A percentile compares a stretch with the other conserved stretches of the same genome.
These are phyloP conservation scores for Agrilus planipennis DNA, from an alignment of 1,140 invertebrate genomes.

Conservation along the genomic window DNA sequence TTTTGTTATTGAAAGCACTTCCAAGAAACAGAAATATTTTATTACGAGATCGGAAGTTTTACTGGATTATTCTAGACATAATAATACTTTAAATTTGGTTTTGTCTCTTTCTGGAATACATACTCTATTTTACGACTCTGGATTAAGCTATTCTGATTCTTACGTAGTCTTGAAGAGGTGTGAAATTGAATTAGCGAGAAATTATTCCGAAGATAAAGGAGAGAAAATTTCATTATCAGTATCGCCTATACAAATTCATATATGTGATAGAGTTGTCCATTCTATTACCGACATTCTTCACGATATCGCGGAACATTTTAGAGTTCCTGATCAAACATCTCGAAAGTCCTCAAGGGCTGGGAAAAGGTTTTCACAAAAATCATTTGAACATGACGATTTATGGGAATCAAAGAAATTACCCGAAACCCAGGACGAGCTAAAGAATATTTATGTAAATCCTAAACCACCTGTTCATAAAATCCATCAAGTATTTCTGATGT, in stretches of 20 bases:
- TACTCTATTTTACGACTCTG: slow-evolving; percentile 43
- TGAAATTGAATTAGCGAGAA: slow-evolving; percentile 57
- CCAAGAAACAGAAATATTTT: slow-evolving; percentile 57
- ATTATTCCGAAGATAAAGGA: slow-evolving; percentile 49
- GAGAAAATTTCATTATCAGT: slow-evolving; percentile 46
- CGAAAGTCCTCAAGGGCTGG: not conserved
- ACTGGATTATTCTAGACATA: slow-evolving; percentile 58
- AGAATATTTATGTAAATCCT: slow-evolving; percentile 10
- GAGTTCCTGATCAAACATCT: slow-evolving; percentile 37
- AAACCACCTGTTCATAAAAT: slow-evolving; percentile 5
- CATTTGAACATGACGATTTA: slow-evolving; percentile 45
- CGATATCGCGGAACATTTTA: slow-evolving; percentile 42
- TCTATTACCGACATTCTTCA: slow-evolving; percentile 45
- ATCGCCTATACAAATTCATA: slow-evolving; percentile 55
- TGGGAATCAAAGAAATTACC: slow-evolving; percentile 63
- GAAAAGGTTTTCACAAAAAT: slow-evolving; percentile 21
- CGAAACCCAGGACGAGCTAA: too few relatives aligned
- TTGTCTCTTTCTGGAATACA: slow-evolving; percentile 55
- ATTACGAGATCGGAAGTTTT: slow-evolving; percentile 61
- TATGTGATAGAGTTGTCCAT: slow-evolving; percentile 62
- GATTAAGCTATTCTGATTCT: slow-evolving; percentile 37
- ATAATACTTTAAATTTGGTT: slow-evolving; percentile 49
- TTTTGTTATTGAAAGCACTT: slow-evolving; percentile 56
- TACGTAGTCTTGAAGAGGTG: slow-evolving; percentile 53
- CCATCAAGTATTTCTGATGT: slow-evolving; percentile 24